Evolutionary conservation across 2,113 vertebrate species (phyloP).

Genomic region (Marcusenius ussheri): DNA sequence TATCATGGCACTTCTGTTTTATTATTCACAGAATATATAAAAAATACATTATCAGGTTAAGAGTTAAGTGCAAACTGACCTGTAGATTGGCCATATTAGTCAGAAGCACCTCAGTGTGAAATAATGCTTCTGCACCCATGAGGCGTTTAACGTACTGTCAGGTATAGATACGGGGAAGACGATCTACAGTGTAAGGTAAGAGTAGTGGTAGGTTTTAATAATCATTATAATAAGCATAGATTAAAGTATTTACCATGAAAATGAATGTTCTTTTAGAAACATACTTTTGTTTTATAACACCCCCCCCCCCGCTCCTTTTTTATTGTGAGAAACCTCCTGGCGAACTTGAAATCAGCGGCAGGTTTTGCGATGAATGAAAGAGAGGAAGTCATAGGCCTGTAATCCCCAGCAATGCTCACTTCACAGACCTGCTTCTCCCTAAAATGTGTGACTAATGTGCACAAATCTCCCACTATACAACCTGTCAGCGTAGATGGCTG

Average conservation of each 20-base stretch:
- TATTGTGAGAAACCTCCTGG: slow-evolving; percentile 56
- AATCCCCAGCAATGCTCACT: slow-evolving; percentile 66
- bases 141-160: slow-evolving; percentile 30
- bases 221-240: slow-evolving; percentile 69
- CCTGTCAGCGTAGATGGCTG: slow-evolving; percentile 58
- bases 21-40: background rate
- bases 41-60: background rate
- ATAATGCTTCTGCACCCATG: slow-evolving; percentile 46
- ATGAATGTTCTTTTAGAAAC: slow-evolving; percentile 61
- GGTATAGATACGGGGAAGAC: background rate
- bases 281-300: slow-evolving; percentile 51
- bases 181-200: slow-evolving; percentile 42
- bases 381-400: slow-evolving; percentile 63
- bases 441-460: slow-evolving; percentile 77
- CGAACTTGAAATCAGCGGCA: slow-evolving; percentile 57
- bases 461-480: slow-evolving; percentile 66
- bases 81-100: background rate
- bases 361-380: slow-evolving; percentile 59
- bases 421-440: slow-evolving; percentile 68
- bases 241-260: slow-evolving; percentile 59
- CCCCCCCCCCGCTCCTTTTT: slow-evolving; percentile 35
- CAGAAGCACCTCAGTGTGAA: background rate
- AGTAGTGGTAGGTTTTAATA: slow-evolving; percentile 44
- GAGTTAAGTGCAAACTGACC: background rate
- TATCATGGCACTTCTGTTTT: background rate